A percentile compares a stretch with the other conserved stretches of the same genome.
These are phyloP conservation scores for Mactromeris polynyma DNA, from an alignment of 2,888 invertebrate genomes.

Conservation along the genomic window DNA sequence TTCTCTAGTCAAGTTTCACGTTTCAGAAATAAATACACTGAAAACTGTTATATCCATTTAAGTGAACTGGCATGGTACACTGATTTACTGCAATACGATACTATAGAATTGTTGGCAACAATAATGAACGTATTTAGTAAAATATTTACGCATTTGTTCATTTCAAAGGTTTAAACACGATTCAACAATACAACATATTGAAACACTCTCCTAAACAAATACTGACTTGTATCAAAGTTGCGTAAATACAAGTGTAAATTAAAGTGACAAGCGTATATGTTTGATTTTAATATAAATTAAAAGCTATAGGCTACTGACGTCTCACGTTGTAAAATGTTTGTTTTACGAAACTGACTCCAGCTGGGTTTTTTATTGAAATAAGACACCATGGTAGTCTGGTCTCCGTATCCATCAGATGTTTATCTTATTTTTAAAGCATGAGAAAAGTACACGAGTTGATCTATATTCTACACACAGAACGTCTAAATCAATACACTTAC, in stretches of 20 bases:
- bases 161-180: background rate
- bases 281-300: background rate
- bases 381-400: too few relatives aligned
- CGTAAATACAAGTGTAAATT: too few relatives aligned
- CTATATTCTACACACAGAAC: too few relatives aligned
- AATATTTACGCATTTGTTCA: constrained; percentile 8
- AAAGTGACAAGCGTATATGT: background rate
- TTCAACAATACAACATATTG: background rate
- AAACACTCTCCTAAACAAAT: background rate
- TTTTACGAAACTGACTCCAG: too few relatives aligned
- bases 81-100: constrained; percentile 42
- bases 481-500: constrained; percentile 73
- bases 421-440: background rate
- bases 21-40: background rate
- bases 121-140: background rate
- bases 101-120: constrained; percentile 23
- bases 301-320: background rate
- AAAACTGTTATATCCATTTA: background rate
- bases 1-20: background rate
- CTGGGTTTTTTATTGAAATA: too few relatives aligned
- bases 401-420: background rate
- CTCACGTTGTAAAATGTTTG: too few relatives aligned
- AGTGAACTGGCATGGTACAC: constrained; percentile 30
- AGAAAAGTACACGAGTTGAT: background rate
- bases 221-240: background rate